Percentiles rank a stretch among this genome's conserved stretches.
Conservation (phyloP, 2,113 vertebrate species). For the Procavia capensis region DNA sequence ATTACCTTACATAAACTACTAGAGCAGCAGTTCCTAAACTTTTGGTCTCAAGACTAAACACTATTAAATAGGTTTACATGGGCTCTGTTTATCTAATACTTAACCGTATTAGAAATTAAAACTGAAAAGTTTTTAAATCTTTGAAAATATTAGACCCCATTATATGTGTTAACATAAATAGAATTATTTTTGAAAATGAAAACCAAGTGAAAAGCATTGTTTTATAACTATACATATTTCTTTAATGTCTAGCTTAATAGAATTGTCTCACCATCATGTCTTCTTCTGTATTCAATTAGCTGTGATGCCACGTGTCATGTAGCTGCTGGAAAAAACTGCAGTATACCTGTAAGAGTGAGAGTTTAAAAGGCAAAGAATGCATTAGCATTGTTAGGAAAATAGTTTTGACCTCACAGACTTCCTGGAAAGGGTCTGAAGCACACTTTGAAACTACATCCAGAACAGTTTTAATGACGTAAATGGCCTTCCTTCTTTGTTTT, state of each 20-base stretch:
- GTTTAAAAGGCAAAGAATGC: background rate
- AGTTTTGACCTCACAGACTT: background rate
- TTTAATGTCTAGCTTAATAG: background rate
- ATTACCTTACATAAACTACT: constrained; percentile 1
- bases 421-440: background rate
- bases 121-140: background rate
- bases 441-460: background rate
- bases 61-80: background rate
- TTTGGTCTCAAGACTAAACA: background rate
- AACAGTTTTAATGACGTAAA: background rate
- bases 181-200: constrained; percentile 35
- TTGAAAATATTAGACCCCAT: too few relatives aligned
- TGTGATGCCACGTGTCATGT: background rate
- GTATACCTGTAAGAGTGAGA: background rate
- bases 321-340: background rate
- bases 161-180: background rate
- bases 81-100: background rate
- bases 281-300: background rate
- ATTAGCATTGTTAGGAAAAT: constrained; percentile 3
- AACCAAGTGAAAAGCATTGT: background rate
- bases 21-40: constrained; percentile 10
- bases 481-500: background rate
- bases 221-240: background rate
- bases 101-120: constrained; percentile 24
- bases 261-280: background rate